These are phyloP conservation scores for Zosterops japonicus DNA, from an alignment of 2,113 vertebrate genomes.

Conservation along the genomic window DNA sequence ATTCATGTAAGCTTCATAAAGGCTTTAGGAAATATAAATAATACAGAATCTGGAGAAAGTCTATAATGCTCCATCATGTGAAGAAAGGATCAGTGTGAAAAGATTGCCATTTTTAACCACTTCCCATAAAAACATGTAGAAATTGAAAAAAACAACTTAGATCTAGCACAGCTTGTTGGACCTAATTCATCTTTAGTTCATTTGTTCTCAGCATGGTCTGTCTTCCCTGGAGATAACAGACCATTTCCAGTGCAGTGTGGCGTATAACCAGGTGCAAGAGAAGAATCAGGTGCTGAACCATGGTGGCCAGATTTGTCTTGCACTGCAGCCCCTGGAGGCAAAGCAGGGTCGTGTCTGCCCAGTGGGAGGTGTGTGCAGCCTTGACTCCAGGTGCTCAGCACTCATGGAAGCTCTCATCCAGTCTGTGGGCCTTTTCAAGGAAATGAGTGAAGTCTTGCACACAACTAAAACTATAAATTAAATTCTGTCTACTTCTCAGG, in stretches of 20 bases:
- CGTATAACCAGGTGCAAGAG: background rate
- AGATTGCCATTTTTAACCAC: background rate
- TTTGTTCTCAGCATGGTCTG: background rate
- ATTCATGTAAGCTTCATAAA: conserved; percentile 20
- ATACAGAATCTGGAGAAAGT: background rate
- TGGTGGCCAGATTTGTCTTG: background rate
- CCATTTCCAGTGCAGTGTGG: background rate
- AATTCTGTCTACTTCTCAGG: background rate
- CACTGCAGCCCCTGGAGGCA: background rate
- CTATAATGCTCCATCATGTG: background rate
- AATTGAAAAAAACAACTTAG: background rate
- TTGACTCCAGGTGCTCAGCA: background rate
- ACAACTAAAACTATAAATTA: background rate
- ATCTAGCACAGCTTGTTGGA: background rate
- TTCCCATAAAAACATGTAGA: background rate
- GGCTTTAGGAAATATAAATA: conserved; percentile 10
- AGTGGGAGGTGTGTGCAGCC: background rate
- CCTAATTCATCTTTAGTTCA: background rate
- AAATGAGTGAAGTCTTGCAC: background rate
- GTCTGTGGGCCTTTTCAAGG: background rate
- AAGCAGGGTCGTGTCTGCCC: background rate
- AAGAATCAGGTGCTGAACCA: background rate
- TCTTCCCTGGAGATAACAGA: background rate
- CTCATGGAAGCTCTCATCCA: background rate
- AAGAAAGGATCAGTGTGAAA: background rate